Evolutionary conservation across 2,113 vertebrate genomes (phyloP).

Genomic region (Hypomesus transpacificus): DNA sequence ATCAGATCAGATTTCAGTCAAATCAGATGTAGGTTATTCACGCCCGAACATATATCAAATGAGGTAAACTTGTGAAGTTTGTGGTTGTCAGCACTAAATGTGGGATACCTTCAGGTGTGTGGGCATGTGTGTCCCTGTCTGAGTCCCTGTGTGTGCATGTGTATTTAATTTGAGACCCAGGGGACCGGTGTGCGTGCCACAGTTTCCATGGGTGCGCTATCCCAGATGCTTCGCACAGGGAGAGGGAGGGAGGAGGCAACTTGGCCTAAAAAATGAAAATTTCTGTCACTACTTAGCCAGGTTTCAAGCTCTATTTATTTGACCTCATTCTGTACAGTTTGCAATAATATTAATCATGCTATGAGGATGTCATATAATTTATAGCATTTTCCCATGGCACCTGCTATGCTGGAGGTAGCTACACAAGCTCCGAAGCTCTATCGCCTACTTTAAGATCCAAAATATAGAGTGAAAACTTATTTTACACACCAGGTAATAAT

Average conservation of each 20-base stretch:
- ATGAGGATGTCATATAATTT: slow-evolving; percentile 27
- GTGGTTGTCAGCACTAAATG: slow-evolving; percentile 12
- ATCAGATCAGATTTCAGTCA: slow-evolving; percentile 5
- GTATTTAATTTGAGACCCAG: slow-evolving; percentile 28
- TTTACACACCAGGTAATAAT: neutral
- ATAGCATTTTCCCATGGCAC: slow-evolving; percentile 12
- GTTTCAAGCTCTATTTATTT: slow-evolving; percentile 46
- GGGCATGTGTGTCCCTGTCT: neutral
- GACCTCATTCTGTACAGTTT: slow-evolving; percentile 58
- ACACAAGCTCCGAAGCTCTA: neutral
- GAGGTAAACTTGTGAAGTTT: neutral
- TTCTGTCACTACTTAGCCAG: slow-evolving; percentile 2
- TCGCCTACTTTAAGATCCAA: no score
- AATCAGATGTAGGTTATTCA: slow-evolving; percentile 21
- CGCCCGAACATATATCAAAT: slow-evolving; percentile 17
- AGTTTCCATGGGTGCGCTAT: slow-evolving; percentile 39
- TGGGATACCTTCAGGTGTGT: neutral
- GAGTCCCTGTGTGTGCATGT: slow-evolving; percentile 9
- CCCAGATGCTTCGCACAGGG: slow-evolving; percentile 46
- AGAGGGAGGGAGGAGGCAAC: slow-evolving; percentile 7
- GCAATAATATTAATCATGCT: slow-evolving; percentile 51
- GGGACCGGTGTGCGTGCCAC: slow-evolving; percentile 43
- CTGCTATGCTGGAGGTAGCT: neutral
- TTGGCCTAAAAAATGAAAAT: slow-evolving; percentile 27
- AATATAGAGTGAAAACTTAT: neutral